Percentiles rank a stretch among this genome's conserved stretches.
Conservation (phyloP, 2,888 invertebrate genomes). For the Steinernema carpocapsae region DNA sequence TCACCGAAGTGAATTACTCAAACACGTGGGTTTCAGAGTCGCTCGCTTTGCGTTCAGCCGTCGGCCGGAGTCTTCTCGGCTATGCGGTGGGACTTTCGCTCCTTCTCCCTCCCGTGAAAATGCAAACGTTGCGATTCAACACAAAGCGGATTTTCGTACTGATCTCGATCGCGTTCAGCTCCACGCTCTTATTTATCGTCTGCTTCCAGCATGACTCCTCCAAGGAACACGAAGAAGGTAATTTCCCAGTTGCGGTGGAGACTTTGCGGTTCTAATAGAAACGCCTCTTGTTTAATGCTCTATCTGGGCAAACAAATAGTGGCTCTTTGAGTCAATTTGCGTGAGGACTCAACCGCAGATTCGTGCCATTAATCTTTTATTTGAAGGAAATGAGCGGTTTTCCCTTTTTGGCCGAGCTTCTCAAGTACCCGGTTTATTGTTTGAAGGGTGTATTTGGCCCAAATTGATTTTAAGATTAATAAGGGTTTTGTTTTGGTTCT, state of each 20-base stretch:
- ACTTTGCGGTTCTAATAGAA: background rate
- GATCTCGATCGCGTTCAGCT: slow-evolving; percentile 59
- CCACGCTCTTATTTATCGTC: slow-evolving; percentile 59
- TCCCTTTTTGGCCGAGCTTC: too few relatives aligned
- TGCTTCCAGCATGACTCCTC: slow-evolving; percentile 33
- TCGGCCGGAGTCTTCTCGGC: slow-evolving; percentile 3
- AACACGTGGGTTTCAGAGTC: slow-evolving; percentile 10
- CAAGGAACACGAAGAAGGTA: slow-evolving; percentile 9
- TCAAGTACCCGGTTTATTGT: too few relatives aligned
- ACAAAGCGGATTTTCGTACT: slow-evolving; percentile 61
- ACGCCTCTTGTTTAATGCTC: slow-evolving; percentile 19
- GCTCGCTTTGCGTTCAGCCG: background rate
- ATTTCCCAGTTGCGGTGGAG: background rate
- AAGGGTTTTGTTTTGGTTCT: too few relatives aligned
- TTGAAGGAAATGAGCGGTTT: background rate
- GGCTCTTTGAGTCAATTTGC: slow-evolving; percentile 16
- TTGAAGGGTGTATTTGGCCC: too few relatives aligned
- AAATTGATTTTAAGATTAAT: too few relatives aligned
- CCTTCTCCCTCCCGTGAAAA: slow-evolving; percentile 29
- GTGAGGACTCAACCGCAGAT: slow-evolving; percentile 10
- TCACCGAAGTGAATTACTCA: background rate
- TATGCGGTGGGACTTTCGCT: slow-evolving; percentile 14
- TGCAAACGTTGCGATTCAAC: slow-evolving; percentile 63
- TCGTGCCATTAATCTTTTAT: slow-evolving; percentile 33
- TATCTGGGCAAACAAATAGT: background rate